Conservation (phyloP, 2,888 invertebrate genomes). For the Andrena marginata region DNA sequence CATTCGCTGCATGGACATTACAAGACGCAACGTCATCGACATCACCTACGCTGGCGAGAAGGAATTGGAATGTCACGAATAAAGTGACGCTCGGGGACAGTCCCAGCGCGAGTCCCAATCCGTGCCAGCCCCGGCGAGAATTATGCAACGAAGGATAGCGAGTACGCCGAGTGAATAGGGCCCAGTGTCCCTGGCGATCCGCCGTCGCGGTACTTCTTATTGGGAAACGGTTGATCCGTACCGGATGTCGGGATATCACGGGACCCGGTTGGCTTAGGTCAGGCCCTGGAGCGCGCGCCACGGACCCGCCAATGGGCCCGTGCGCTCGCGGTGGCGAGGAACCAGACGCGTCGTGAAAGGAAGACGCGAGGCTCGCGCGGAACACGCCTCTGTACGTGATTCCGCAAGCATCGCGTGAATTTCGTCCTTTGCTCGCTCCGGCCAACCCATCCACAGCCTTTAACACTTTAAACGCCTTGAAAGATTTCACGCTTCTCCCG, state of each 20-base stretch:
- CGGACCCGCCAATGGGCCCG: conserved; percentile 5
- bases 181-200: neutral
- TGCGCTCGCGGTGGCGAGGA: neutral
- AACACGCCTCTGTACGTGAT: conserved; percentile 26
- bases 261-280: conserved; percentile 77
- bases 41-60: too few species aligned
- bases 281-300: conserved; percentile 47
- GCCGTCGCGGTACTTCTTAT: conserved; percentile 16
- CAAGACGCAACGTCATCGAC: too few species aligned
- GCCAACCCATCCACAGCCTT: neutral
- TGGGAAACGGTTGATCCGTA: conserved; percentile 71
- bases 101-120: neutral
- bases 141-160: neutral
- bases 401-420: conserved; percentile 13
- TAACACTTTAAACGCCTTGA: too few species aligned
- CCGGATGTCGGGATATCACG: conserved; percentile 78
- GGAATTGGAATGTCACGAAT: too few species aligned
- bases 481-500: too few species aligned
- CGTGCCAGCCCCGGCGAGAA: neutral
- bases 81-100: too few species aligned
- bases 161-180: conserved; percentile 2
- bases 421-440: neutral
- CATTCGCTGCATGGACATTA: too few species aligned
- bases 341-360: conserved; percentile 17
- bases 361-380: neutral